Evolutionary conservation across 2,888 invertebrate genomes (phyloP).

Genomic region (Smittia aterrima): DNA sequence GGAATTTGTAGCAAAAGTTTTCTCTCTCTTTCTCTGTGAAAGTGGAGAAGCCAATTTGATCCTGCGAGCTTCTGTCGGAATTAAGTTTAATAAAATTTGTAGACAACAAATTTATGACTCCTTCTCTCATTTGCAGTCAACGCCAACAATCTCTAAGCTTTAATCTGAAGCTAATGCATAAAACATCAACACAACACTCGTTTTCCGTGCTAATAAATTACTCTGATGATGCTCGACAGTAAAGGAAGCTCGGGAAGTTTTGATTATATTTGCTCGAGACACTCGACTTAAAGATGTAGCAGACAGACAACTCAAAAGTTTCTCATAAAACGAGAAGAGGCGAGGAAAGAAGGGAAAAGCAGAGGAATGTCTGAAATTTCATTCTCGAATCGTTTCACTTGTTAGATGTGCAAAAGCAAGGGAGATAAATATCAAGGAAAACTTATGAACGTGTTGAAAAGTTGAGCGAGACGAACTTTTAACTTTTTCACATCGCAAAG

Average conservation of each 20-base stretch:
- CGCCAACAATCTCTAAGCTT: neutral
- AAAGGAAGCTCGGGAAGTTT: conserved; percentile 5
- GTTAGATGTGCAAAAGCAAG: neutral
- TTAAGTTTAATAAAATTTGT: neutral
- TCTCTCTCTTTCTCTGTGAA: neutral
- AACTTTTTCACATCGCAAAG: conserved; percentile 13
- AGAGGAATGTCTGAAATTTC: conserved; percentile 5
- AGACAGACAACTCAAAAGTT: conserved; percentile 12
- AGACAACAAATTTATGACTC: neutral
- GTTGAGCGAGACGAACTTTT: conserved; percentile 8
- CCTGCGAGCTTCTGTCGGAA: neutral
- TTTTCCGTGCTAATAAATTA: conserved; percentile 38
- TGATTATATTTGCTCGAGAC: conserved; percentile 29
- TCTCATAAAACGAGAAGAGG: neutral
- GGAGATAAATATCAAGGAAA: conserved; percentile 19
- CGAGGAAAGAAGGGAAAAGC: neutral
- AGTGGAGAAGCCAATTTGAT: neutral
- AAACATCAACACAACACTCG: neutral
- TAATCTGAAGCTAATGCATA: conserved; percentile 33
- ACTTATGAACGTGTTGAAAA: conserved; percentile 35
- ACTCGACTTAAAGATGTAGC: neutral
- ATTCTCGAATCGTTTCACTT: neutral
- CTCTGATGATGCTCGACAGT: conserved; percentile 1
- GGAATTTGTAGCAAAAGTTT: neutral
- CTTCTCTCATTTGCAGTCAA: neutral